Conservation (phyloP, 1,140 invertebrate species). For the Pectinophora gossypiella region DNA sequence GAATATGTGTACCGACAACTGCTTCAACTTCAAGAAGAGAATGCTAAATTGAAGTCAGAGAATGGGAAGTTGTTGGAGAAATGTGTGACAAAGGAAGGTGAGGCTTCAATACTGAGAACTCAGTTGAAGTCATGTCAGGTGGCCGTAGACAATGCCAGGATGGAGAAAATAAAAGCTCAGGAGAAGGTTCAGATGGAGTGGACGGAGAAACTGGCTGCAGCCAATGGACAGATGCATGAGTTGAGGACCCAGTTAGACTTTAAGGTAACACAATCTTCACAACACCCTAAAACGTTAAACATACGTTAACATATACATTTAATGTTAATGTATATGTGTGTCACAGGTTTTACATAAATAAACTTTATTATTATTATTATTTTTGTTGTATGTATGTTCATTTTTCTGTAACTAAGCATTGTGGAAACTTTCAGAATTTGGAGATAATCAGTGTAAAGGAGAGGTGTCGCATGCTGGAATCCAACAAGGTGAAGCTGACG, state of each 20-base stretch:
- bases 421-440: conserved; percentile 42
- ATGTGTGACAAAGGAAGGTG: conserved; percentile 67
- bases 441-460: conserved; percentile 67
- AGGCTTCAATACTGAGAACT: conserved; percentile 61
- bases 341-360: no score
- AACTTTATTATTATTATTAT: no score
- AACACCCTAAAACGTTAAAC: neutral
- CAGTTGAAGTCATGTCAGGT: conserved; percentile 58
- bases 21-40: conserved; percentile 53
- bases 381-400: no score
- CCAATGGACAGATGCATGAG: conserved; percentile 50
- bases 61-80: conserved; percentile 62
- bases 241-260: conserved; percentile 63
- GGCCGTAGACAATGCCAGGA: conserved; percentile 50
- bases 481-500: conserved; percentile 59
- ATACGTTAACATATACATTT: no score
- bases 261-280: conserved; percentile 37
- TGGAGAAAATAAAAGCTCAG: conserved; percentile 58
- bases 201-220: conserved; percentile 43
- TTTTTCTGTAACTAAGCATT: no score
- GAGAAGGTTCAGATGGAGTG: conserved; percentile 62
- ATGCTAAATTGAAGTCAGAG: conserved; percentile 63
- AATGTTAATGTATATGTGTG: no score
- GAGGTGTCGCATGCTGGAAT: conserved; percentile 62
- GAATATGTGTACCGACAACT: conserved; percentile 43